Evolutionary conservation across 2,888 invertebrate species (phyloP).

Genomic region (Drosophila meridionalis): DNA sequence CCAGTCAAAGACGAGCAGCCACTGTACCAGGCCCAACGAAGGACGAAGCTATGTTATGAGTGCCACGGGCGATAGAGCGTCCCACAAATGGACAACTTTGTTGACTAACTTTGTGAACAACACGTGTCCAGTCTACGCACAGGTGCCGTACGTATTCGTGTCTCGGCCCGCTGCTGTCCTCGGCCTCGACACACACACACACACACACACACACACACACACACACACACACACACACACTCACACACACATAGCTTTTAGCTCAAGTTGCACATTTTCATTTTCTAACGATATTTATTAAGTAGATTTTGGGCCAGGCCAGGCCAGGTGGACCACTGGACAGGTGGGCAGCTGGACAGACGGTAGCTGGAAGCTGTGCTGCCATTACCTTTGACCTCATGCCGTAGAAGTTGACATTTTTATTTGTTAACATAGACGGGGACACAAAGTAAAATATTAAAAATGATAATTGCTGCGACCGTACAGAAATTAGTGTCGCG

Average conservation of each 20-base stretch:
- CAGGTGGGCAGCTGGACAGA: neutral
- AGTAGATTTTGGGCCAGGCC: slow-evolving; percentile 56
- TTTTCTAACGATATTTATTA: slow-evolving; percentile 71
- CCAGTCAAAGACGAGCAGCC: slow-evolving; percentile 31
- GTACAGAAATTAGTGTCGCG: slow-evolving; percentile 57
- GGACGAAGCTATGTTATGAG: slow-evolving; percentile 33
- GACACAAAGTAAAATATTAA: slow-evolving; percentile 47
- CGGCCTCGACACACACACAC: neutral
- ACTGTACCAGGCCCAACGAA: slow-evolving; percentile 24
- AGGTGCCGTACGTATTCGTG: slow-evolving; percentile 62
- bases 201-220: neutral
- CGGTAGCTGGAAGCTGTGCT: neutral
- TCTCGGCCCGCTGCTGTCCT: slow-evolving; percentile 7
- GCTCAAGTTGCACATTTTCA: slow-evolving; percentile 68
- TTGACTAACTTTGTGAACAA: slow-evolving; percentile 70
- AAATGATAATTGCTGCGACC: slow-evolving; percentile 60
- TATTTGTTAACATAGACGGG: slow-evolving; percentile 37
- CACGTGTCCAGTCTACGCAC: slow-evolving; percentile 61
- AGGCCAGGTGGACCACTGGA: neutral
- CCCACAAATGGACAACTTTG: slow-evolving; percentile 65
- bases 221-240: neutral
- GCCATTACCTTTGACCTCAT: slow-evolving; percentile 23
- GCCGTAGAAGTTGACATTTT: slow-evolving; percentile 57
- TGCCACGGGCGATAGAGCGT: slow-evolving; percentile 35
- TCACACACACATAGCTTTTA: neutral